These are phyloP conservation scores for Merodon equestris DNA, from an alignment of 2,888 invertebrate genomes.

Conservation along the genomic window DNA sequence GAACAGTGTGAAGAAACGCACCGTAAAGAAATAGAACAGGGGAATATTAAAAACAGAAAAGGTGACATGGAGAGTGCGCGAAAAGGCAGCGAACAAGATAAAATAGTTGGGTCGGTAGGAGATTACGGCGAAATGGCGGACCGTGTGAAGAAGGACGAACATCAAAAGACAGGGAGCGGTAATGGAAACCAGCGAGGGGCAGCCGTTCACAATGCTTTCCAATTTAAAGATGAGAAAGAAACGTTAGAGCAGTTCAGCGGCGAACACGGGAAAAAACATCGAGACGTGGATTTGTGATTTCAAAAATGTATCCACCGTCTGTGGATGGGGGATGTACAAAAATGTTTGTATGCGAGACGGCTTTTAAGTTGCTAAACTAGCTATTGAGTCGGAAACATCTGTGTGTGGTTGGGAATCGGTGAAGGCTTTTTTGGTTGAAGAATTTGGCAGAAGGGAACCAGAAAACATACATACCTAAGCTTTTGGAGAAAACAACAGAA, in stretches of 20 bases:
- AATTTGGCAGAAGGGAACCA: constrained; percentile 14
- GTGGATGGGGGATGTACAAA: constrained; percentile 45
- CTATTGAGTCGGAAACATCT: constrained; percentile 24
- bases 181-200: constrained; percentile 17
- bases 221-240: too few species aligned
- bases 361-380: constrained; percentile 42
- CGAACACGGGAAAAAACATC: constrained; percentile 32
- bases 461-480: constrained; percentile 22
- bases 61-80: not conserved
- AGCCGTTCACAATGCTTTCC: too few species aligned
- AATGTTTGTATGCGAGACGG: constrained; percentile 25
- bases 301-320: constrained; percentile 32
- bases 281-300: constrained; percentile 43
- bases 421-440: constrained; percentile 14
- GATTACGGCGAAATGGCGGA: not conserved
- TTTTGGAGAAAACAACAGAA: too few species aligned
- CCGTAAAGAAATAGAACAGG: constrained; percentile 15
- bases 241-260: constrained; percentile 32
- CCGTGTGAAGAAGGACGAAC: not conserved
- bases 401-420: constrained; percentile 24
- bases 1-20: constrained; percentile 3
- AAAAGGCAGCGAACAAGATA: not conserved
- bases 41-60: not conserved
- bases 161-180: constrained; percentile 5
- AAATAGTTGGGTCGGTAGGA: too few species aligned